Evolutionary conservation across 2,797 vertebrate species (phyloP).

Genomic region (Gambelia wislizenii): DNA sequence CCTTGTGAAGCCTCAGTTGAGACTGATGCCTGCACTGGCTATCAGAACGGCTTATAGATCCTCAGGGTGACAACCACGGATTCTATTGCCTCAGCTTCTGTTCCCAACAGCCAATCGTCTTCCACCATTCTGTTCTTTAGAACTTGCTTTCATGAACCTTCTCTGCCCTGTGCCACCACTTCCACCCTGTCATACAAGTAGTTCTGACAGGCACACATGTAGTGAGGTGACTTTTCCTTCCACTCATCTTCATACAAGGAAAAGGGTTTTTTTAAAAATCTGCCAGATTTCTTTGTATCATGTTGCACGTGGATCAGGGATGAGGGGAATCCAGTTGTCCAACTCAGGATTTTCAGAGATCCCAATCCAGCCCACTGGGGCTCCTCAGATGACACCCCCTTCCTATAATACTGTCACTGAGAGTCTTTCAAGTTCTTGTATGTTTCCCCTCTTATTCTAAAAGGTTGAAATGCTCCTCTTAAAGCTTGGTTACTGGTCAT

Average conservation of each 20-base stretch:
- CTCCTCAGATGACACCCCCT: too few relatives aligned
- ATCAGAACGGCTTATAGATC: not conserved
- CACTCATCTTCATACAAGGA: not conserved
- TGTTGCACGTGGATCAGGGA: not conserved
- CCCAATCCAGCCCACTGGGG: too few relatives aligned
- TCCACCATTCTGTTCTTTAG: not conserved
- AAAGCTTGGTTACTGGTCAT: too few relatives aligned
- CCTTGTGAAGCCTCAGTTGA: not conserved
- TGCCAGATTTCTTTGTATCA: not conserved
- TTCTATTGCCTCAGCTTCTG: not conserved
- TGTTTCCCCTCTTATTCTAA: too few relatives aligned
- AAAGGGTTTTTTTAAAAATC: not conserved
- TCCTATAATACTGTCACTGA: too few relatives aligned
- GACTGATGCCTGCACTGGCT: not conserved
- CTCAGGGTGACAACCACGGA: not conserved
- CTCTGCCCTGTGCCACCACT: not conserved
- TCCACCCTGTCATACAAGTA: not conserved
- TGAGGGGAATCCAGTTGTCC: too few relatives aligned
- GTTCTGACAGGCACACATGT: not conserved
- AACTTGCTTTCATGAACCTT: slow-evolving; percentile 7
- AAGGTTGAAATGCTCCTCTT: too few relatives aligned
- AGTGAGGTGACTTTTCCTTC: not conserved
- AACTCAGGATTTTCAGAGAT: too few relatives aligned
- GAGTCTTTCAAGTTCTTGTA: too few relatives aligned
- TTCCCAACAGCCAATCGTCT: slow-evolving; percentile 38